Evolutionary conservation across 2,888 invertebrate genomes (phyloP).

Genomic region (Nomada ferruginata): DNA sequence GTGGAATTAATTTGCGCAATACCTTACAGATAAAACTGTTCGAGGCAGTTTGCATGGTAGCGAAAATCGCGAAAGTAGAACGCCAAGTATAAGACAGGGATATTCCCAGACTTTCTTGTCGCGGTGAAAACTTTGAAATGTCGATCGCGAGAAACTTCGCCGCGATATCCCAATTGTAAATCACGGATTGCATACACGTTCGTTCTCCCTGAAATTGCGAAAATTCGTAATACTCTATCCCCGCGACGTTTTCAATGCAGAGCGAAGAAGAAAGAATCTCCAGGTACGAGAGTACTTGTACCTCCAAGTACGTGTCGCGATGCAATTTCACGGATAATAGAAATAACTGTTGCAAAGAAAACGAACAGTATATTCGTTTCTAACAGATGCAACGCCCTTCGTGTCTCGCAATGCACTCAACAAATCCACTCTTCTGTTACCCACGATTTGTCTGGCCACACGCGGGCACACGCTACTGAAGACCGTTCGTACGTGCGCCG

Average conservation of each 20-base stretch:
- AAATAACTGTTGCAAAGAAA: not conserved
- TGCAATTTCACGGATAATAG: not conserved
- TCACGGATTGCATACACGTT: constrained; percentile 22
- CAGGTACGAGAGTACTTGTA: too few species aligned
- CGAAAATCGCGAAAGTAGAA: not conserved
- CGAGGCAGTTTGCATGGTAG: too few species aligned
- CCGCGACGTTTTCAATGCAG: too few species aligned
- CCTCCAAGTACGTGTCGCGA: not conserved
- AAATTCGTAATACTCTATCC: constrained; percentile 6
- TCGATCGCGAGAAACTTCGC: constrained; percentile 40
- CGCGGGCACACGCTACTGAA: constrained; percentile 4
- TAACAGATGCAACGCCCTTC: not conserved
- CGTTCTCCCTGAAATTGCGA: constrained; percentile 15
- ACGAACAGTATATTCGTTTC: not conserved
- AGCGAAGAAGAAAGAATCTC: too few species aligned
- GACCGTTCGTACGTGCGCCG: constrained; percentile 5
- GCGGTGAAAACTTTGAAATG: not conserved
- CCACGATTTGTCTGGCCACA: constrained; percentile 24
- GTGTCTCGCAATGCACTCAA: not conserved
- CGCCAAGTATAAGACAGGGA: constrained; percentile 9
- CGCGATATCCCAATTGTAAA: constrained; percentile 60
- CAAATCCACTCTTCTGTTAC: constrained; percentile 5
- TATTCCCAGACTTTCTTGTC: constrained; percentile 16
- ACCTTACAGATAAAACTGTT: not conserved
- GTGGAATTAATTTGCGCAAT: not conserved